A percentile compares a stretch with the other conserved stretches of the same genome.
phyloP scores from a whole-genome alignment of 2,888 invertebrate genomes.

The Portevinia maculata region DNA sequence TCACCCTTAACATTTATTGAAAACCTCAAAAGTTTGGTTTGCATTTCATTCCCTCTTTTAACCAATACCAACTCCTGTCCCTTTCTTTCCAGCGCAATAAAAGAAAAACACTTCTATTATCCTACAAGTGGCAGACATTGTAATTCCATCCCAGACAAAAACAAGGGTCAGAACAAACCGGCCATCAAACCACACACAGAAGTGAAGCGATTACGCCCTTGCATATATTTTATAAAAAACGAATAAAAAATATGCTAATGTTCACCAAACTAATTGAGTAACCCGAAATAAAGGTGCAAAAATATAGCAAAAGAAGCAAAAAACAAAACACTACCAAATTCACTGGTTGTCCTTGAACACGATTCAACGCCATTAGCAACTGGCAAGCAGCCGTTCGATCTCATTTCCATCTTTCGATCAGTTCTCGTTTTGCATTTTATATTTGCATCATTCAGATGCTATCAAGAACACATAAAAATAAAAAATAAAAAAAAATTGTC shows the following conservation, averaged over 20 bases:
- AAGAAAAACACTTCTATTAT: background rate
- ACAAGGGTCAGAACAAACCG: slow-evolving; percentile 24
- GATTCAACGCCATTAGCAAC: slow-evolving; percentile 44
- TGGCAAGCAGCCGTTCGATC: slow-evolving; percentile 24
- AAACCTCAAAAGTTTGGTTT: background rate
- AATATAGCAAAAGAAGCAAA: slow-evolving; percentile 16
- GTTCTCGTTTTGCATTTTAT: slow-evolving; percentile 9
- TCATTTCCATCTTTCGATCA: slow-evolving; percentile 34
- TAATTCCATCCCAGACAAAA: slow-evolving; percentile 1
- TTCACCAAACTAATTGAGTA: slow-evolving; percentile 30
- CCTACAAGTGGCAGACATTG: slow-evolving; percentile 6
- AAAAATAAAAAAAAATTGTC: background rate
- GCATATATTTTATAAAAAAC: background rate
- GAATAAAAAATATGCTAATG: slow-evolving; percentile 3
- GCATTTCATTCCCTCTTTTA: background rate
- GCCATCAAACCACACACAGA: slow-evolving; percentile 18
- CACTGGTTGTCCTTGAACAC: slow-evolving; percentile 60
- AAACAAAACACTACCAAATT: slow-evolving; percentile 13
- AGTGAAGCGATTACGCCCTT: slow-evolving; percentile 12
- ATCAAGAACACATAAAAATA: slow-evolving; percentile 21
- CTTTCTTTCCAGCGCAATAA: background rate
- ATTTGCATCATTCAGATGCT: slow-evolving; percentile 5
- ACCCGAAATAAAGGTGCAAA: slow-evolving; percentile 31
- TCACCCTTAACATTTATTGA: no score
- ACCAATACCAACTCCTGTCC: background rate